Base-by-base conservation (phyloP, 1,140 invertebrate genomes). In the Bombus difficillimus region DNA sequence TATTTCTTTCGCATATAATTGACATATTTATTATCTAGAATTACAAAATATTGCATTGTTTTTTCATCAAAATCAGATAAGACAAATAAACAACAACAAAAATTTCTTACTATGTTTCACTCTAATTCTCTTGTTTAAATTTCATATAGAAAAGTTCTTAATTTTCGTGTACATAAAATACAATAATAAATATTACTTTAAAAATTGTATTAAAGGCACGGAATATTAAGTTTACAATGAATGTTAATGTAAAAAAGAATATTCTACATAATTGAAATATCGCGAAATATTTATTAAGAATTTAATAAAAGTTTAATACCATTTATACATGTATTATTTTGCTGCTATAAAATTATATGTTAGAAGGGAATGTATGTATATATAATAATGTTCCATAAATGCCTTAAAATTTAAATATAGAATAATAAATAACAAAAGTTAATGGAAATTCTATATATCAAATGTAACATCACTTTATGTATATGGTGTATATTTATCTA, bases 401-500 rank as follows among this genome's bases (percentile, higher is more conserved):
- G 47, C 22, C 8, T 81, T 41, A 81, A 41, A 5, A 28, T 72
- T 59, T 57, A 12, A 53, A 79, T 28, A 22, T 39, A 32, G 3
- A n/a, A 0, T 69, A 69, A 37, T 8, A 79, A 28, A 53, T 47
- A 32, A 64, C 15, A 66, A 62, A 28, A n/a, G 18, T 62, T 39
- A 64, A 66, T 80, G 28, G 8, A 69, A 81, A 71, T 22, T 47
- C 15, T 81, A 59, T 39, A 18, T 41, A 81, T 41, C n/a, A 81
- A 73, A 41, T 32, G 34, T 43, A 9, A 43, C 28, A 77, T 22
- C 25, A n/a, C 1, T 75, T 34, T 10, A 41, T 57, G 37, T 62
- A 73, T 59, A 57, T 41, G 12, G 3, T 9, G 41, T 32, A 57
- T n/a, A 57, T 18, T 25, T 69, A 18, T 25, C 12, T 12, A 22